Base-by-base conservation (phyloP, 53 echinoderm and acorn worm species). In the Apostichopus leukothele region DNA sequence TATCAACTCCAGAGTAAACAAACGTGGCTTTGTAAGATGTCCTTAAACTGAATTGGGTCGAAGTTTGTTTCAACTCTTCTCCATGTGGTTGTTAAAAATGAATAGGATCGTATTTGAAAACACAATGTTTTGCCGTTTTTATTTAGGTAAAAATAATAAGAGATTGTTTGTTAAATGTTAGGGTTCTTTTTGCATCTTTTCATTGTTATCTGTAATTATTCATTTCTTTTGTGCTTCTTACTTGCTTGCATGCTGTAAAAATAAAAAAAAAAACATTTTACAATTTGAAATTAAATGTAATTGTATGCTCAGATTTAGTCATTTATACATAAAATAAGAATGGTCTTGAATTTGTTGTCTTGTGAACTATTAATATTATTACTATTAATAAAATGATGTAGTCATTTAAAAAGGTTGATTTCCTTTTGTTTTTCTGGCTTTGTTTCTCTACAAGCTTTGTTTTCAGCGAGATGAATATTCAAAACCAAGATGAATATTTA, bases 271-370 rank as follows among this genome's bases (percentile, higher is more conserved):
- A 8, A 79, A 78, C 9, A 51, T 78, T 78, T 78, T 79, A 79
- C 79, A 16, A 79, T 16, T 79, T 53, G 19, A 79, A 79, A 79
- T 16, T 53, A 79, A 79, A 79, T 79, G 79, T 79, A 79, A 79
- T 51, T 52, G 79, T 79, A 79, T 39, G 79, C 54, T 79, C n/a
- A 52, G 54, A 79, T 53, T 78, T 78, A 79, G 53, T 79, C 79
- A 39, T 79, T 79, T 79, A 52, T 79, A 79, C 53, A 53, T 9
- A 51, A 78, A 79, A 52, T n/a, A 53, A 19, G 51, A 79, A 52
- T 79, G 79, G 54, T 79, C 79, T 79, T 79, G 53, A 50, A 79
- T n/a, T 79, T 79, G 79, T 79, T 51, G 52, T 79, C 79, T 79
- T 53, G 79, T 79, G 79, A 79, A 79, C 19, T 79, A 79, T 79